Evolutionary conservation across 2,797 vertebrate genomes (phyloP).

Genomic region (Podarcis siculus): DNA sequence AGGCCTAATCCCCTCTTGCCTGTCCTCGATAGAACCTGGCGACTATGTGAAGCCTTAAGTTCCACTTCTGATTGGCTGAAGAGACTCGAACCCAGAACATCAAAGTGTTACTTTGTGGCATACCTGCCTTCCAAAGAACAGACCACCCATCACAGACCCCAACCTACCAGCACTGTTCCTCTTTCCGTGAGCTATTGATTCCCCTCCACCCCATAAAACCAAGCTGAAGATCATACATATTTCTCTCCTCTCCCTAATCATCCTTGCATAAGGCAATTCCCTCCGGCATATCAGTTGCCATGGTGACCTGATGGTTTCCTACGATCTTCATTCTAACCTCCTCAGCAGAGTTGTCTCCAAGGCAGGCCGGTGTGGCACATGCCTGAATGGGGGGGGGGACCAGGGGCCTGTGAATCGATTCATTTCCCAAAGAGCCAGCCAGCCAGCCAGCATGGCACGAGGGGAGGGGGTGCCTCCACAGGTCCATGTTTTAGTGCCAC

Average conservation of each 20-base stretch:
- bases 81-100: not conserved
- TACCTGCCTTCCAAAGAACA: not conserved
- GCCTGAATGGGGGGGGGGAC: not conserved
- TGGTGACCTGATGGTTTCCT: constrained; percentile 9
- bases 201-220: not conserved
- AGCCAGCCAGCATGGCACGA: not conserved
- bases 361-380: not conserved
- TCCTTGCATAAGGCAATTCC: not conserved
- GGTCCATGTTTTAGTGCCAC: too few species aligned
- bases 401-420: too few species aligned
- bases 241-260: not conserved
- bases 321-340: not conserved
- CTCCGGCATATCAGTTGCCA: constrained; percentile 15
- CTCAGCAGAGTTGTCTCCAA: not conserved
- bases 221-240: not conserved
- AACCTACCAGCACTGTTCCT: not conserved
- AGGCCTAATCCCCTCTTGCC: not conserved
- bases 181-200: fast-evolving
- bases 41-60: not conserved
- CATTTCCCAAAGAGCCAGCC: not conserved
- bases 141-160: too few species aligned
- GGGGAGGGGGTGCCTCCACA: not conserved
- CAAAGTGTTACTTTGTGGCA: not conserved
- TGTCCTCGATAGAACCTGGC: not conserved
- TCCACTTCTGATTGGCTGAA: not conserved